Base-by-base conservation (phyloP, 2,113 vertebrate genomes). In the Charina bottae region DNA sequence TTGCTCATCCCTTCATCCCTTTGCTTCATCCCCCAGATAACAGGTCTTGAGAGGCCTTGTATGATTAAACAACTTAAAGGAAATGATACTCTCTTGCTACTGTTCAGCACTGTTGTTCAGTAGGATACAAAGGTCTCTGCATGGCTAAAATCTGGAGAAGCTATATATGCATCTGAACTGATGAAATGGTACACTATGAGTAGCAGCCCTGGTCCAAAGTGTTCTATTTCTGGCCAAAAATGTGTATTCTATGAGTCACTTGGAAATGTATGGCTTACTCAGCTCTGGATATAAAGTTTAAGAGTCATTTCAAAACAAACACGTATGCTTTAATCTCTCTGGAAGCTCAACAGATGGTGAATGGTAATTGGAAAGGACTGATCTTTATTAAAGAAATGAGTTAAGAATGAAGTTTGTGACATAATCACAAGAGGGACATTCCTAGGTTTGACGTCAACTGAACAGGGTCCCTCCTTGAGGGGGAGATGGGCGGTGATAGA, bases 201-300 rank as follows among this genome's bases (percentile, higher is more conserved):
- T 89, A 53, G 90, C 42, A 33, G 88, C 49, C 49, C 49, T 49
- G 49, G 2, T 94, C 93, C 58, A 93, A 62, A 56, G 90, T 42
- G 60, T 92, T 92, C 60, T 21, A 89, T 89, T 5, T n/a, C 23
- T 7, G 6, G 85, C 93, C 90, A 91, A 94, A 92, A 94, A 94
- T 92, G 88, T 91, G 56, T 55, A 33, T 90, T 93, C 93, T 92
- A 93, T 94, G 91, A 89, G 95, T 90, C 78, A 72, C 59, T 26
- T 93, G 93, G 33, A 89, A 96, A 94, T 95, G 95, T 96, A 95
- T 97, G 96, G 93, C 12, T 95, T 96, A 89, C 83, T 86, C 49
- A 68, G 96, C 95, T 95, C 88, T 91, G 15, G 55, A 91, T 92
- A 49, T 93, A 96, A 96, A 94, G 90, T 85, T 85, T 0, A 12